Conservation (phyloP, 2,888 invertebrate species). For the Steinernema hermaphroditum region DNA sequence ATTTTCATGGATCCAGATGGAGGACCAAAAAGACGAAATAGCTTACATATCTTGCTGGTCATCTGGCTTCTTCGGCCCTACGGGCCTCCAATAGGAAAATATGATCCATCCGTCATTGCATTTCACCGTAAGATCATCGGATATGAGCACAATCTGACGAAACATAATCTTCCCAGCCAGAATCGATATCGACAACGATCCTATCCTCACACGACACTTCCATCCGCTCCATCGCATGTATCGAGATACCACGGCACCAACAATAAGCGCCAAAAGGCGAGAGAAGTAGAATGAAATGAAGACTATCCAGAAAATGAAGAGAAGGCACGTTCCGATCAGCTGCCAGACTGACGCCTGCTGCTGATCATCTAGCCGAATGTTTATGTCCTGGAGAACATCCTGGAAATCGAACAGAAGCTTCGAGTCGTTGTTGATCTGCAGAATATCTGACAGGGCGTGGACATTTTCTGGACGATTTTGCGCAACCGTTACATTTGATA, state of each 20-base stretch:
- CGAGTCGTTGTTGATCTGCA: slow-evolving; percentile 6
- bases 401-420: slow-evolving; percentile 9
- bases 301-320: slow-evolving; percentile 52
- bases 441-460: slow-evolving; percentile 9
- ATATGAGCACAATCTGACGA: slow-evolving; percentile 86
- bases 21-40: too few species aligned
- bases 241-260: neutral
- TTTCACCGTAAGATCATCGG: slow-evolving; percentile 86
- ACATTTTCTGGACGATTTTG: neutral
- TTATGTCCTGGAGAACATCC: slow-evolving; percentile 7
- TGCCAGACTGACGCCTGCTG: slow-evolving; percentile 38
- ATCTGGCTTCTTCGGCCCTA: slow-evolving; percentile 84
- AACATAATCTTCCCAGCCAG: slow-evolving; percentile 98
- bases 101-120: slow-evolving; percentile 95
- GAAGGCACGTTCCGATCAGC: slow-evolving; percentile 43
- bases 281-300: slow-evolving; percentile 57
- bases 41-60: slow-evolving; percentile 72
- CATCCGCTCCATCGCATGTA: slow-evolving; percentile 44
- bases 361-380: neutral
- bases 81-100: slow-evolving; percentile 96
- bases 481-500: too few species aligned
- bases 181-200: slow-evolving; percentile 91
- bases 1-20: slow-evolving; percentile 1
- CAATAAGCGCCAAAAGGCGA: slow-evolving; percentile 33
- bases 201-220: slow-evolving; percentile 67